Evolutionary conservation across 2,797 vertebrate species (phyloP).

Genomic region (Mormyrus hasselquistii): DNA sequence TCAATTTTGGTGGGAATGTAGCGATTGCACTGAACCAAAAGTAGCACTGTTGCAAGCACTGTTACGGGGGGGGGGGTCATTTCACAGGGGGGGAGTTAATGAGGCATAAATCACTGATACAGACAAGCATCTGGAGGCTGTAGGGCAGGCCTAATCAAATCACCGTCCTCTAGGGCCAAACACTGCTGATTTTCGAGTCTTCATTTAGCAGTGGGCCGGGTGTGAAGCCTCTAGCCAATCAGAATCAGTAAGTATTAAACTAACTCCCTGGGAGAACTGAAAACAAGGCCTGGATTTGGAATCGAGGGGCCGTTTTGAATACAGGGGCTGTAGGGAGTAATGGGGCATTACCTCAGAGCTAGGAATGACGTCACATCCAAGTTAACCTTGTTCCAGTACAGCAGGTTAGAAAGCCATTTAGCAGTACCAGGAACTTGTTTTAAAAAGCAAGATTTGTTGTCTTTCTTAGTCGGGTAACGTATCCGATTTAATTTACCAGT

Average conservation of each 20-base stretch:
- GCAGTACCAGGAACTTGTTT: neutral
- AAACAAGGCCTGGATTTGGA: neutral
- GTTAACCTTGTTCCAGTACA: neutral
- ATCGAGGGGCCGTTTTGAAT: neutral
- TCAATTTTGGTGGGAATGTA: neutral
- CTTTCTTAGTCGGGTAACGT: neutral
- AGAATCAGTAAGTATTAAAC: neutral
- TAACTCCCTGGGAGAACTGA: neutral
- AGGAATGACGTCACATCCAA: neutral
- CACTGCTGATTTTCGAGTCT: too few species aligned
- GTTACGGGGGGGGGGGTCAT: neutral
- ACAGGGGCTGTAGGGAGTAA: neutral
- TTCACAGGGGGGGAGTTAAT: neutral
- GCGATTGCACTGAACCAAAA: neutral
- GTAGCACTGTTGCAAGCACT: neutral
- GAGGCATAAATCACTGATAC: neutral
- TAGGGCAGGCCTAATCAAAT: neutral
- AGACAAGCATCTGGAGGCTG: neutral
- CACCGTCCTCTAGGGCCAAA: too few species aligned
- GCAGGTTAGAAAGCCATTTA: neutral
- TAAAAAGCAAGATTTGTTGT: neutral
- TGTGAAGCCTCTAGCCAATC: neutral
- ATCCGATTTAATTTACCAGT: neutral
- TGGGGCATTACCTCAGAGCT: neutral
- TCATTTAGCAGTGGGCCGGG: too few species aligned